These are phyloP conservation scores for Leptobrachium ailaonicum DNA, from an alignment of 2,113 vertebrate species.

Conservation along the genomic window DNA sequence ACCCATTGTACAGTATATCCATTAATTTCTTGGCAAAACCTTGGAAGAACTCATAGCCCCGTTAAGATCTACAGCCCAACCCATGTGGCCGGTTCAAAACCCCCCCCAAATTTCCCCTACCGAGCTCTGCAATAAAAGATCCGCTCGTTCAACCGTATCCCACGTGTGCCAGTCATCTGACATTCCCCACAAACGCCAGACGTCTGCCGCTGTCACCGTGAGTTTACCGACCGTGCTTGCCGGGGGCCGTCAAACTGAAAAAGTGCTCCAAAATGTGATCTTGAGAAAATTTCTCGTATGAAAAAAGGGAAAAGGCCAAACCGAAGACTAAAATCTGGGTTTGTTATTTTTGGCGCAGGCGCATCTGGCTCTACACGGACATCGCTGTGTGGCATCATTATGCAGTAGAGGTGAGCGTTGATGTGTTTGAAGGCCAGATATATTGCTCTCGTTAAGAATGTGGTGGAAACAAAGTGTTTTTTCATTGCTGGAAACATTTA, in stretches of 20 bases:
- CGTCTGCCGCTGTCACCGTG: neutral
- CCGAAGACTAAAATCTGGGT: neutral
- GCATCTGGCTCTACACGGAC: conserved; percentile 49
- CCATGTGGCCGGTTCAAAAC: neutral
- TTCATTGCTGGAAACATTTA: conserved; percentile 60
- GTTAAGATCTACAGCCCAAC: neutral
- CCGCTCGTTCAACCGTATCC: neutral
- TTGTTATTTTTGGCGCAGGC: conserved; percentile 65
- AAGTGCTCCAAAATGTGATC: neutral
- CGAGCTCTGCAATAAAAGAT: neutral
- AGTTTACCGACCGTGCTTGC: neutral
- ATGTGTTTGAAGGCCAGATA: conserved; percentile 63
- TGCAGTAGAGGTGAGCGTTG: conserved; percentile 50
- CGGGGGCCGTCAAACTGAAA: too few relatives aligned
- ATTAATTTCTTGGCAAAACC: neutral
- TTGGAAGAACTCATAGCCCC: neutral
- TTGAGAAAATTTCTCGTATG: neutral
- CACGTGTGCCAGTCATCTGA: neutral
- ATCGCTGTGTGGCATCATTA: conserved; percentile 26
- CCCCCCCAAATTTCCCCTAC: neutral
- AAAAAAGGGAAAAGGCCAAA: neutral
- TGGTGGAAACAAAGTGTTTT: conserved; percentile 62
- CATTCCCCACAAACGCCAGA: neutral
- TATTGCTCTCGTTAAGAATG: conserved; percentile 51
- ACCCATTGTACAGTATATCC: neutral